Conservation (phyloP, 2,888 invertebrate genomes). For the Drosophila greeni region DNA sequence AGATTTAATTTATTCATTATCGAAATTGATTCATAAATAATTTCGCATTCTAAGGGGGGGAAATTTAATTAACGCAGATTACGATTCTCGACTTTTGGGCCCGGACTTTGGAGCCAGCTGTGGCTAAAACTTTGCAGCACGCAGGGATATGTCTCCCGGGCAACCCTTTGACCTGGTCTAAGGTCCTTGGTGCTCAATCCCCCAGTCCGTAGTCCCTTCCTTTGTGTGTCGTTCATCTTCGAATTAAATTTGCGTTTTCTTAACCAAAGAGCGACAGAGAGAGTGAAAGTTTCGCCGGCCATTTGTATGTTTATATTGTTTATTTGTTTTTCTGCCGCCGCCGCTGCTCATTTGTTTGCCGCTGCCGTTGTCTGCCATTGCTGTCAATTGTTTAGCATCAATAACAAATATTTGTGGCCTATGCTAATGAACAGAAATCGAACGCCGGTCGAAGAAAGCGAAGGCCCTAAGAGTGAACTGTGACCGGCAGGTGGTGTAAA, state of each 20-base stretch:
- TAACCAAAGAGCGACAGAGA: slow-evolving; percentile 21
- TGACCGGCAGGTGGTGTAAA: slow-evolving; percentile 1
- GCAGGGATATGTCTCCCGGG: slow-evolving; percentile 18
- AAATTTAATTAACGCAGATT: slow-evolving; percentile 54
- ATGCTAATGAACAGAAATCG: slow-evolving; percentile 65
- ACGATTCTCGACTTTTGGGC: slow-evolving; percentile 43
- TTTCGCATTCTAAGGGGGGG: slow-evolving; percentile 36
- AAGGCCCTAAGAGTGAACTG: slow-evolving; percentile 6
- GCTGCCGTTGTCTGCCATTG: slow-evolving; percentile 24
- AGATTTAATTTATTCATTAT: slow-evolving; percentile 52
- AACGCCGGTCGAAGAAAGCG: slow-evolving; percentile 40
- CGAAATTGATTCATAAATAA: slow-evolving; percentile 62
- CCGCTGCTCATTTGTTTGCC: slow-evolving; percentile 44
- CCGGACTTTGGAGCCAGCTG: slow-evolving; percentile 19
- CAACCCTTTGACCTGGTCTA: slow-evolving; percentile 19
- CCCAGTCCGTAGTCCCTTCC: background rate
- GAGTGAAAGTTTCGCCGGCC: slow-evolving; percentile 60
- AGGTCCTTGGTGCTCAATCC: background rate
- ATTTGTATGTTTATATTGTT: slow-evolving; percentile 41
- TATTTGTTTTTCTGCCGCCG: slow-evolving; percentile 27
- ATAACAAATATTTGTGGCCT: slow-evolving; percentile 63
- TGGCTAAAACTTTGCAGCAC: slow-evolving; percentile 23
- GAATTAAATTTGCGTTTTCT: slow-evolving; percentile 48
- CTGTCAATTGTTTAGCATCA: slow-evolving; percentile 63
- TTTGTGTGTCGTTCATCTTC: slow-evolving; percentile 33